Conservation (phyloP, 1,140 invertebrate genomes). For the Daktulosphaira vitifoliae region DNA sequence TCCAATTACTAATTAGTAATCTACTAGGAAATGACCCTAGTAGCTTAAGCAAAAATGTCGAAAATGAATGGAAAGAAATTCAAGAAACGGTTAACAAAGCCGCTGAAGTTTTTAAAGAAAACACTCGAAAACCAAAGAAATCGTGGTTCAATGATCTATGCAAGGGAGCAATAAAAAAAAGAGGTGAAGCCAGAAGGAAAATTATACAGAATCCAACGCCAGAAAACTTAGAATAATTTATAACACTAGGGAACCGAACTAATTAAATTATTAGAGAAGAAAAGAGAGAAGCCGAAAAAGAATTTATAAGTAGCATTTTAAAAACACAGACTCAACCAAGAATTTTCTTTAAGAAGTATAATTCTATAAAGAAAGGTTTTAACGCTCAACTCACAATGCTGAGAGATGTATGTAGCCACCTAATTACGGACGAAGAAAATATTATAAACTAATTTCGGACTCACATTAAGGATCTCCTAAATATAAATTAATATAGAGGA, state of each 20-base stretch:
- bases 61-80: not conserved
- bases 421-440: not conserved
- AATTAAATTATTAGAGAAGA: not conserved
- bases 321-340: not conserved
- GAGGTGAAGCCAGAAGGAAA: not conserved
- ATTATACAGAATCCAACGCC: not conserved
- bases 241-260: not conserved
- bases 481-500: conserved; percentile 5
- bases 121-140: too few relatives aligned
- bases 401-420: not conserved
- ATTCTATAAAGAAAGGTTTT: conserved; percentile 5
- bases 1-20: not conserved
- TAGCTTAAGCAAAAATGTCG: not conserved
- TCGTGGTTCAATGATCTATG: not conserved
- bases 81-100: not conserved
- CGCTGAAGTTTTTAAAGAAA: not conserved
- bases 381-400: not conserved
- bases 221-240: not conserved
- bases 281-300: not conserved
- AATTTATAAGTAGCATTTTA: not conserved
- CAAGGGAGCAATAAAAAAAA: not conserved
- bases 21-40: not conserved
- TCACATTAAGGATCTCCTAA: conserved; percentile 6
- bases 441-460: not conserved
- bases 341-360: conserved; percentile 1